Conservation (phyloP, 2,888 invertebrate species). For the Rhyacophila evoluta region DNA sequence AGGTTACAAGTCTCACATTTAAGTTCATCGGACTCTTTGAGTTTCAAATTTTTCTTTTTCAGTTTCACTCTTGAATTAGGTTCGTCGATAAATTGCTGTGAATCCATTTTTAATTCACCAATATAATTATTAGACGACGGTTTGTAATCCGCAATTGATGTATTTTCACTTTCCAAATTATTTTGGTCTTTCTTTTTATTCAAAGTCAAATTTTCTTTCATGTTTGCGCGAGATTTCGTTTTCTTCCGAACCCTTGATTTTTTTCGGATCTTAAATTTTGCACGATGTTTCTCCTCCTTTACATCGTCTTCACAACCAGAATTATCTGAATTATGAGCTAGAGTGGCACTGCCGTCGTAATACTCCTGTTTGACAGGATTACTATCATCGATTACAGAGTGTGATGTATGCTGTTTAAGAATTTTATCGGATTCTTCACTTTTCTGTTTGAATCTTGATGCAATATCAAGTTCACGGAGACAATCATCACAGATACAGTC, state of each 20-base stretch:
- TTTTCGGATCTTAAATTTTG: constrained; percentile 6
- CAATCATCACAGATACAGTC: constrained; percentile 40
- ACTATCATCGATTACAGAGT: background rate
- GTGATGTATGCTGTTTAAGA: constrained; percentile 9
- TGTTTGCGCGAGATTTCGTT: background rate
- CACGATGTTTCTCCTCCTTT: constrained; percentile 4
- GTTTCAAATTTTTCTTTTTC: constrained; percentile 24
- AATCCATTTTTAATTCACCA: background rate
- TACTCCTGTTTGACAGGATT: background rate
- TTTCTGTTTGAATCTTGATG: constrained; percentile 44
- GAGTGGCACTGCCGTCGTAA: background rate
- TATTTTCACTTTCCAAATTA: too few relatives aligned
- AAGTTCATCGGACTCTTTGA: background rate
- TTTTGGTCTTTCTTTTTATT: background rate
- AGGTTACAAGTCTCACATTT: constrained; percentile 45
- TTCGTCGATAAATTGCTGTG: background rate
- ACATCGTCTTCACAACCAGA: constrained; percentile 27
- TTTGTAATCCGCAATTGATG: too few relatives aligned
- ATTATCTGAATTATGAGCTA: background rate
- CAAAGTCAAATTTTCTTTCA: background rate
- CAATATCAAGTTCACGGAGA: constrained; percentile 38
- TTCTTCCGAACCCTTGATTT: background rate
- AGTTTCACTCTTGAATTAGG: background rate
- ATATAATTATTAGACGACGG: background rate
- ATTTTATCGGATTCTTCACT: constrained; percentile 40